phyloP scores from a whole-genome alignment of 2,113 vertebrate species.

The Pitta sordida region DNA sequence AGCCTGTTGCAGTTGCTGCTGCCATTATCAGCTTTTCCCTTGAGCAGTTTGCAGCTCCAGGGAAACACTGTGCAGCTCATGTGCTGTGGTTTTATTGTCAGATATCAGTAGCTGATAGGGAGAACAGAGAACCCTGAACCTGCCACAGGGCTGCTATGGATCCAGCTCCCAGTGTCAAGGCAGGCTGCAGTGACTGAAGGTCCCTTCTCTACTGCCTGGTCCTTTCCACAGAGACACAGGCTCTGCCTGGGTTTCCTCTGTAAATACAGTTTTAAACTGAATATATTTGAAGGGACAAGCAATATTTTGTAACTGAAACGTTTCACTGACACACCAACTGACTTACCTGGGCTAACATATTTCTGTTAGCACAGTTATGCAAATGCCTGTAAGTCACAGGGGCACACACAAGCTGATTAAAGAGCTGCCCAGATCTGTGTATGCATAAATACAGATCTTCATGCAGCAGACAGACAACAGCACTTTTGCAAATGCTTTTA shows the following conservation, averaged over 20 bases:
- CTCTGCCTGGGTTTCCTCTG: background rate
- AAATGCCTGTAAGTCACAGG: background rate
- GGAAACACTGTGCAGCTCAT: background rate
- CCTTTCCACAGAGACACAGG: background rate
- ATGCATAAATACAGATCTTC: background rate
- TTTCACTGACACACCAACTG: background rate
- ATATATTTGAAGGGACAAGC: background rate
- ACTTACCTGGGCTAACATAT: background rate
- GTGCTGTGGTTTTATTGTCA: background rate
- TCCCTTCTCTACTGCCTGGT: background rate
- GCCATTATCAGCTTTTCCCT: background rate
- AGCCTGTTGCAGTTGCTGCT: background rate
- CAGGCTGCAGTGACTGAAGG: background rate
- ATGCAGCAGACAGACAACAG: background rate
- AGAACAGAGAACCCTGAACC: background rate
- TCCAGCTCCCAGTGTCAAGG: background rate
- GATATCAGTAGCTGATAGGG: background rate
- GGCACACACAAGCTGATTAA: background rate
- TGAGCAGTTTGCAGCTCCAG: background rate
- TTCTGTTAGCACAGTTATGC: background rate
- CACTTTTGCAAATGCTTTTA: background rate
- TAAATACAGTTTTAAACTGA: background rate
- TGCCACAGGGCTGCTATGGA: background rate
- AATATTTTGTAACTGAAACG: background rate
- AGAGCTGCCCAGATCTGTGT: background rate